These are phyloP conservation scores for Cyprinus carpio DNA, from an alignment of 2,113 vertebrate species.

Conservation along the genomic window DNA sequence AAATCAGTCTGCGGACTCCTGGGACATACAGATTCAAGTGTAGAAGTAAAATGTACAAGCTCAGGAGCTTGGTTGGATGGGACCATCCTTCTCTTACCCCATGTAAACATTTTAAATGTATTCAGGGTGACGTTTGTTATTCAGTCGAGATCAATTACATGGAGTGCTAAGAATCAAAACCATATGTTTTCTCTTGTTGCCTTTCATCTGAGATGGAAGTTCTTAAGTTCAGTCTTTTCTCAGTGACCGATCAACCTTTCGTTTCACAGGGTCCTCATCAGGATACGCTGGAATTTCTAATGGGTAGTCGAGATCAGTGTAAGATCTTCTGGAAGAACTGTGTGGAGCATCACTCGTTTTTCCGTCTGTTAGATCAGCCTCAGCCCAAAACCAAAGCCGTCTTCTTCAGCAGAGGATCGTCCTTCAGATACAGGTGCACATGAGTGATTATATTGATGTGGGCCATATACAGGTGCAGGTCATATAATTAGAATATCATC, in stretches of 20 bases:
- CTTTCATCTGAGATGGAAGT: background rate
- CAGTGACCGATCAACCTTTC: slow-evolving; percentile 10
- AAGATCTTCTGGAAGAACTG: slow-evolving; percentile 99
- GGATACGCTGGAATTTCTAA: slow-evolving; percentile 91
- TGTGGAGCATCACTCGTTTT: slow-evolving; percentile 96
- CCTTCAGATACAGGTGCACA: slow-evolving; percentile 96
- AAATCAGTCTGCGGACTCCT: background rate
- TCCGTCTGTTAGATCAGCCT: slow-evolving; percentile 91
- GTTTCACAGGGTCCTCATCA: slow-evolving; percentile 86
- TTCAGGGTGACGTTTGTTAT: background rate
- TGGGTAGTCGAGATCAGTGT: slow-evolving; percentile 91
- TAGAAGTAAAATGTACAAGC: background rate
- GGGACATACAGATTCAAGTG: background rate
- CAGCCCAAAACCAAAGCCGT: slow-evolving; percentile 87
- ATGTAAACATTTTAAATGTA: slow-evolving; percentile 2
- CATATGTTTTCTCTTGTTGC: background rate
- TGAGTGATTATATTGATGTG: background rate
- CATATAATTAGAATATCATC: too few species aligned
- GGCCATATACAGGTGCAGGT: too few species aligned
- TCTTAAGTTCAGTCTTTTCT: background rate
- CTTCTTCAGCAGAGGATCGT: slow-evolving; percentile 91
- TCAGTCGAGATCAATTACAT: slow-evolving; percentile 24
- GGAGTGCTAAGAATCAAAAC: slow-evolving; percentile 20
- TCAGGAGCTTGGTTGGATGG: background rate
- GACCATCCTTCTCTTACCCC: background rate